A percentile compares a stretch with the other conserved stretches of the same genome.
These are phyloP conservation scores for Drosophila athabasca DNA, from an alignment of 1,140 invertebrate genomes.

Conservation along the genomic window DNA sequence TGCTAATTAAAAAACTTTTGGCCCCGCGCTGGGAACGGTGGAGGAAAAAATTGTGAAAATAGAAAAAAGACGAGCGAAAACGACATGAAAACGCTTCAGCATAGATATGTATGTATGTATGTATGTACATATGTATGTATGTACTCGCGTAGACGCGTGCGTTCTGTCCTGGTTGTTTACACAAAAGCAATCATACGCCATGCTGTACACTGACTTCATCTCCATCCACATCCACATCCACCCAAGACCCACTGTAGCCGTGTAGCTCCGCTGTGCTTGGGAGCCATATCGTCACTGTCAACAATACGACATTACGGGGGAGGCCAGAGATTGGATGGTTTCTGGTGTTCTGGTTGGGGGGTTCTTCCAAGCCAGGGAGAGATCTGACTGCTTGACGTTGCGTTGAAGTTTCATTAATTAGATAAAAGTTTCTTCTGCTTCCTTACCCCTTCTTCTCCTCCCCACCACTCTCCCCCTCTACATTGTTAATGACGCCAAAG, in stretches of 20 bases:
- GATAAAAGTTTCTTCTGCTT: constrained; percentile 75
- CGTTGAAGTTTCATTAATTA: constrained; percentile 83
- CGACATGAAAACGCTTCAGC: constrained; percentile 43
- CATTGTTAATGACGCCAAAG: constrained; percentile 76
- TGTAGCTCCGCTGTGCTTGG: constrained; percentile 8
- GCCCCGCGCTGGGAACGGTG: constrained; percentile 5
- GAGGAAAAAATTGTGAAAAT: constrained; percentile 34
- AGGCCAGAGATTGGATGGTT: background rate
- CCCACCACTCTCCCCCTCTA: background rate
- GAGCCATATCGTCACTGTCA: constrained; percentile 71
- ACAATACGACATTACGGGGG: constrained; percentile 65
- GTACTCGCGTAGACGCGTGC: background rate
- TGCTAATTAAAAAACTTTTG: constrained; percentile 83
- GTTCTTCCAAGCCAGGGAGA: constrained; percentile 45
- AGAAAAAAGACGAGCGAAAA: constrained; percentile 48
- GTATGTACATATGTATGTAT: constrained; percentile 21
- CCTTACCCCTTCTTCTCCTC: background rate
- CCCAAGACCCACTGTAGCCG: constrained; percentile 1
- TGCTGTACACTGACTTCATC: constrained; percentile 55
- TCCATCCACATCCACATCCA: constrained; percentile 12
- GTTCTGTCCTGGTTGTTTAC: constrained; percentile 64
- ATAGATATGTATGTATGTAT: constrained; percentile 1
- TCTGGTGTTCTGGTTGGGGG: background rate
- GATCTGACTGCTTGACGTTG: constrained; percentile 59
- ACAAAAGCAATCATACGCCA: constrained; percentile 82